Base-by-base conservation (phyloP, 2,797 vertebrate genomes). In the Coendou prehensilis region DNA sequence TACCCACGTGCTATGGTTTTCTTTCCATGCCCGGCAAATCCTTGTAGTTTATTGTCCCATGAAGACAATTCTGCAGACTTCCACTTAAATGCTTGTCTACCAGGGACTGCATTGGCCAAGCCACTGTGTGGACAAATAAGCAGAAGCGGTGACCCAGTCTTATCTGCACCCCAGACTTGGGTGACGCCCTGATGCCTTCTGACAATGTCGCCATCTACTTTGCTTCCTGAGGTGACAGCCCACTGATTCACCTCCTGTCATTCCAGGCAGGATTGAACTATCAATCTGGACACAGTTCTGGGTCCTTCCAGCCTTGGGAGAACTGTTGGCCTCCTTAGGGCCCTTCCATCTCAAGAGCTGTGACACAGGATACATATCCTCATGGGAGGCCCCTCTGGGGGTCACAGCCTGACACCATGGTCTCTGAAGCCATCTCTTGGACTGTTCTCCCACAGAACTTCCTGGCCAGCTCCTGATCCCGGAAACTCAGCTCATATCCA, bases 41-140 rank as follows among this genome's bases (percentile, higher is more conserved):
- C 30, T 23, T 30, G 9, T 7, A 71, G 37, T 23, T 52, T 26
- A 5, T 0, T n/a, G 57, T 45, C 30, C 7, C 41, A 26, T 15
- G 18, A 75, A 80, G 37, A n/a, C 41, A 33, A 59, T 30, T 45
- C n/a, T 37, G 26, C 14, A 20, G 52, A 20, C 26, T 37, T 2
- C 86, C 30, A 17, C 17, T 8, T 20, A 15, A 87, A n/a, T 9
- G 50, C 9, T 28, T 28, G 2, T 30, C 75, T 37, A 23, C 14
- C 30, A 61, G 54, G 30, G 57, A 47, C 30, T 33, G 0, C n/a
- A 9, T 1, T 41, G 30, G 47, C 5, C 2, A 17, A n/a, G 10
- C 14, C 9, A 3, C 6, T 17, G 28, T 0, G 0, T 22, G 61
- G 23, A 37, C 52, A 79, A 22, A 15, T 0, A 20, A 5, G 23